These are phyloP conservation scores for Mesembrinibis cayennensis DNA, from an alignment of 2,113 vertebrate genomes.

Conservation along the genomic window DNA sequence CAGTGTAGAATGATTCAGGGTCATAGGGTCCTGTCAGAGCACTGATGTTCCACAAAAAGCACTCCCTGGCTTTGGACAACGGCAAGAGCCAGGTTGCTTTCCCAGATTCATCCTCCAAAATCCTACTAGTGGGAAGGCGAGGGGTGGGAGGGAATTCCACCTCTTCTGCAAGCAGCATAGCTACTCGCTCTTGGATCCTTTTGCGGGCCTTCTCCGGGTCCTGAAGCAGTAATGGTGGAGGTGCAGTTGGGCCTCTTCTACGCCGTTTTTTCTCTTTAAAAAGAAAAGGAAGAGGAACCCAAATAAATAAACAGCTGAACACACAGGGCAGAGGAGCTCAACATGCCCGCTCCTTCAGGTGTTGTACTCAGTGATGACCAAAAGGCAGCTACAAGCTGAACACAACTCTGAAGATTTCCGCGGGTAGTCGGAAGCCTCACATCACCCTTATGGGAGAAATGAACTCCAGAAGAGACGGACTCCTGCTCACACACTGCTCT, in stretches of 20 bases:
- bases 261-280: conserved; percentile 76
- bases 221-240: conserved; percentile 83
- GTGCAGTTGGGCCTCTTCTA: conserved; percentile 62
- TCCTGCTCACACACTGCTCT: neutral
- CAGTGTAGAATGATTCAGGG: conserved; percentile 73
- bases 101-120: conserved; percentile 51
- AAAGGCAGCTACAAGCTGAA: neutral
- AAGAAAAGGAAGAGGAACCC: neutral
- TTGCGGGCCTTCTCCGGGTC: conserved; percentile 68
- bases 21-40: conserved; percentile 63
- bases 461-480: neutral
- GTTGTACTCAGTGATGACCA: neutral
- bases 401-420: neutral
- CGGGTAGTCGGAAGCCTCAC: neutral
- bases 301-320: neutral
- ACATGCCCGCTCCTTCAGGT: neutral
- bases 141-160: conserved; percentile 77
- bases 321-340: neutral
- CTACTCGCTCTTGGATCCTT: conserved; percentile 81
- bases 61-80: neutral
- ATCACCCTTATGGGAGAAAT: fast-evolving
- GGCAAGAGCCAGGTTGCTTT: conserved; percentile 28
- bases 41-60: conserved; percentile 86
- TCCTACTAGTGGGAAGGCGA: conserved; percentile 72
- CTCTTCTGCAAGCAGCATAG: conserved; percentile 76